These are phyloP conservation scores for Leptinotarsa texana DNA, from an alignment of 1,140 invertebrate species.

Conservation along the genomic window DNA sequence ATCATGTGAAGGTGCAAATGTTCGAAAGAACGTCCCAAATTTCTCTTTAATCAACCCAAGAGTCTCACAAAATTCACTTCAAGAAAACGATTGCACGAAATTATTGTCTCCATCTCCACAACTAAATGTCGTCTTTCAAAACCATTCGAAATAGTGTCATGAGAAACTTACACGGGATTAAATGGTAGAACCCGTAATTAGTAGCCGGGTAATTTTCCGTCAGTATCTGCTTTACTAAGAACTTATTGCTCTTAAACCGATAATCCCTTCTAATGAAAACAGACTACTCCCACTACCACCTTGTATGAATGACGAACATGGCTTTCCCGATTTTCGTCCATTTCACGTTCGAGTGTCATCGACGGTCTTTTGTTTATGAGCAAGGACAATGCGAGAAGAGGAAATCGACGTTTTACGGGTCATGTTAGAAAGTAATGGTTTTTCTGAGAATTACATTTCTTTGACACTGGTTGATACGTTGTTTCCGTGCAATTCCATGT, in stretches of 20 bases:
- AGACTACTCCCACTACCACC: not conserved
- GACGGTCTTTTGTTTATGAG: not conserved
- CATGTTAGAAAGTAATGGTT: not conserved
- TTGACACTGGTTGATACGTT: too few relatives aligned
- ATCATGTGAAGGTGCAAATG: too few relatives aligned
- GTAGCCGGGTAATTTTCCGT: not conserved
- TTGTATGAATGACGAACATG: not conserved
- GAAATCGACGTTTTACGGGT: not conserved
- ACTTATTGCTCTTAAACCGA: not conserved
- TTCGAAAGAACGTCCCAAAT: too few relatives aligned
- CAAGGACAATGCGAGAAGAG: not conserved
- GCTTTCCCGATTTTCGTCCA: not conserved
- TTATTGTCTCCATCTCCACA: too few relatives aligned
- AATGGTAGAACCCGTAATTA: not conserved
- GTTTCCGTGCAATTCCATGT: too few relatives aligned
- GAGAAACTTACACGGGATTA: not conserved
- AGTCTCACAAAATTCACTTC: too few relatives aligned
- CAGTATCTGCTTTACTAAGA: not conserved
- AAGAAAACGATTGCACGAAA: too few relatives aligned
- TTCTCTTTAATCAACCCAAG: too few relatives aligned
- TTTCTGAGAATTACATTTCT: not conserved
- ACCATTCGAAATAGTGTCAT: not conserved
- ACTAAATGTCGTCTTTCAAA: too few relatives aligned
- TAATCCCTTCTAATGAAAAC: not conserved
- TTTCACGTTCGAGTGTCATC: not conserved